Evolutionary conservation across 2,113 vertebrate genomes (phyloP).

Genomic region (Hystrix cristata): DNA sequence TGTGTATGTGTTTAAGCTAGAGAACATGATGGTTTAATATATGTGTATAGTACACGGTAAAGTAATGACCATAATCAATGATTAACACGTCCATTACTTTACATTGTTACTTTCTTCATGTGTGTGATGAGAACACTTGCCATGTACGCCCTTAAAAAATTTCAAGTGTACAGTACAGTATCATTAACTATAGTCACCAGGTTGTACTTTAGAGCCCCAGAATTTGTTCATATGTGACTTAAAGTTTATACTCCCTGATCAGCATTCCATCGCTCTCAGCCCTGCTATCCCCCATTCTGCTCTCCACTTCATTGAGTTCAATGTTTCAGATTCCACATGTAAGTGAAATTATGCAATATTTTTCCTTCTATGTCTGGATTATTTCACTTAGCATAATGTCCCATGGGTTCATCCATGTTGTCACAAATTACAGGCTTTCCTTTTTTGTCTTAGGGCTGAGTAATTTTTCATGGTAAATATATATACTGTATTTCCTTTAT

Average conservation of each 20-base stretch:
- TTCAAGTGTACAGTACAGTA: neutral
- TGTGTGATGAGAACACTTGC: neutral
- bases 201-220: neutral
- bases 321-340: neutral
- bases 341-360: neutral
- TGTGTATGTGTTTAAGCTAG: neutral
- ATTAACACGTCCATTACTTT: neutral
- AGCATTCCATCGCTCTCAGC: neutral
- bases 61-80: neutral
- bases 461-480: neutral
- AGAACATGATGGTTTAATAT: neutral
- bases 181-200: neutral
- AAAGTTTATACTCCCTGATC: neutral
- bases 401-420: neutral
- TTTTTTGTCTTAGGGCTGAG: neutral
- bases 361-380: neutral
- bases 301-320: neutral
- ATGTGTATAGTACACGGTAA: neutral
- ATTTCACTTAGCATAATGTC: neutral
- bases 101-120: neutral
- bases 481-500: neutral
- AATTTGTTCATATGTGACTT: neutral
- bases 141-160: neutral
- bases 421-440: neutral
- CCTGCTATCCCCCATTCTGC: neutral